Evolutionary conservation across 2,888 invertebrate genomes (phyloP), one percentile per base, ranked within the genome.

Genomic region (Tenthredo distinguenda): DNA sequence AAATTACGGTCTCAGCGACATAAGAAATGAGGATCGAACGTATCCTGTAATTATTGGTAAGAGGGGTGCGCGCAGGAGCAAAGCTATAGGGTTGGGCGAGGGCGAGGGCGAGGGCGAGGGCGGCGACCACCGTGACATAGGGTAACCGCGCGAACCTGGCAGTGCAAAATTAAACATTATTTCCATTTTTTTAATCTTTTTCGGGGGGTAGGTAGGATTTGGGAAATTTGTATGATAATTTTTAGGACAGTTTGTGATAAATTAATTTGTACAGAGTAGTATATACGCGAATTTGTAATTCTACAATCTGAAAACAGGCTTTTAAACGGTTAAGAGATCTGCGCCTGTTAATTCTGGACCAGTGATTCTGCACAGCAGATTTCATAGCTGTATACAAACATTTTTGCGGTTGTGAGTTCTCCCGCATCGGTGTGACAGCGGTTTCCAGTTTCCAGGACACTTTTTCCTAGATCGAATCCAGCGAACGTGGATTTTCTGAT

Each of bases 21-120:
- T 31, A 74, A 74, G 40, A 74, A 74, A 43, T 40, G 68, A 74
- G 43, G 26, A 74, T 74, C 43, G 43, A 74, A 74, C 43, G 74
- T 74, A 74, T 74, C 74, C 74, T 74, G 74, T 74, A 74, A 74
- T 74, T 74, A 74, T 74, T 43, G 43, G 74, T 74, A 26, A 74
- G 31, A 74, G n/a, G 71, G 37, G 37, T 40, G 7, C 71, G 37
- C 37, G 10, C 71, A 34, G n/a, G 26, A n/a, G 34, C 37, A n/a
- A 37, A 26, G 68, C 68, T 68, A 68, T 2, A 31, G 68, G 68
- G 68, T 68, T 68, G 68, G 34, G 34, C 62, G 10, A 62, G 26
- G 26, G 21, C 62, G 34, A 50, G 50, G 10, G 50, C 3, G 50
- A 50, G 43, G 55, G n/a, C 18, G 55, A 55, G 55, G 55, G 55